Percentiles rank a stretch among this genome's conserved stretches.
Evolutionary conservation across 2,113 vertebrate species (phyloP).

Genomic region (Pedionomus torquatus): DNA sequence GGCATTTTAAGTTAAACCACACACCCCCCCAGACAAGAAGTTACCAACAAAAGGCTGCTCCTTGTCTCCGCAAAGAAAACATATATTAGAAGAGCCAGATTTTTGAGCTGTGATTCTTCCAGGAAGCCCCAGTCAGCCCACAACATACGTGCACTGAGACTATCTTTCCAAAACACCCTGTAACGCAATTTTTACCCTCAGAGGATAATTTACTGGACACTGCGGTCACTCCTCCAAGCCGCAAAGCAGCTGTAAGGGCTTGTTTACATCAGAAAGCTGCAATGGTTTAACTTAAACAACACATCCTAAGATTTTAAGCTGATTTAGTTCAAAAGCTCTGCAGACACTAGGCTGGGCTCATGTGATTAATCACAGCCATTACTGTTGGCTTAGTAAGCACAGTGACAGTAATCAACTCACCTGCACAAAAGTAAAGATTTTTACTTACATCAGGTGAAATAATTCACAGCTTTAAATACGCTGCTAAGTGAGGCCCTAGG

Average conservation of each 20-base stretch:
- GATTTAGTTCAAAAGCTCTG: constrained; percentile 42
- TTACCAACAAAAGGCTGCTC: neutral
- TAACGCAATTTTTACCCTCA: neutral
- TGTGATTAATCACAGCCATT: neutral
- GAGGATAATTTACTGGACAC: neutral
- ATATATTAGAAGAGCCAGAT: neutral
- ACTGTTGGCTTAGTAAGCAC: neutral
- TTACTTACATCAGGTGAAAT: neutral
- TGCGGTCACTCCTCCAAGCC: neutral
- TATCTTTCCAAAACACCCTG: neutral
- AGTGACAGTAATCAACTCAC: neutral
- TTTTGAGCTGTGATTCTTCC: neutral
- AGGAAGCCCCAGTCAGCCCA: neutral
- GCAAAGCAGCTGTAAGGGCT: constrained; percentile 1
- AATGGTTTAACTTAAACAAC: constrained; percentile 13
- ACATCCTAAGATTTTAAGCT: constrained; percentile 40
- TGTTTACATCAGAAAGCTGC: constrained; percentile 12
- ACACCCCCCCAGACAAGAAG: neutral
- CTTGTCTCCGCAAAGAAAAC: neutral
- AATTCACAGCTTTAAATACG: rapidly evolving
- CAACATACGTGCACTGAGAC: neutral
- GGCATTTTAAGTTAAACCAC: neutral
- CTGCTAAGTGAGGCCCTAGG: neutral
- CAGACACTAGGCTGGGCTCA: neutral
- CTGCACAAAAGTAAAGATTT: neutral